Conservation (phyloP, 2,797 vertebrate genomes). For the Pteropus rufus region DNA sequence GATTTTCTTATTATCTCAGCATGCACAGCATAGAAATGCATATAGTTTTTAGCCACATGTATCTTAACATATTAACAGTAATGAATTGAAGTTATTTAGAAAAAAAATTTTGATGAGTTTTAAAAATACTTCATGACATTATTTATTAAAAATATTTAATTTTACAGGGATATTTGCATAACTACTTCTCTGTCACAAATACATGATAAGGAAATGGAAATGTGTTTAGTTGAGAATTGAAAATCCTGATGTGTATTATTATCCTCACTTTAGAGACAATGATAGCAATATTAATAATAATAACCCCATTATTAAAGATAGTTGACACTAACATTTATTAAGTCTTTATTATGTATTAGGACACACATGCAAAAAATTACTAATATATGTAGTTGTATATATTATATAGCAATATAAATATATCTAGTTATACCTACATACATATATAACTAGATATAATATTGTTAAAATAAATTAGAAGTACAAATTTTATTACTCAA, state of each 20-base stretch:
- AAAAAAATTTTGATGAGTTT: neutral
- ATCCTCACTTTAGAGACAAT: neutral
- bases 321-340: neutral
- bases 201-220: neutral
- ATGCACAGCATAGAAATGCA: constrained; percentile 67
- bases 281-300: neutral
- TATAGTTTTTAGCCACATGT: constrained; percentile 78
- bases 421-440: neutral
- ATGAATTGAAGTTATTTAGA: constrained; percentile 62
- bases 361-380: neutral
- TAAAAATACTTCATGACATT: neutral
- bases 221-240: neutral
- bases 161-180: neutral
- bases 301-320: neutral
- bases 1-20: constrained; percentile 81
- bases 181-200: neutral
- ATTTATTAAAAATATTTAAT: neutral
- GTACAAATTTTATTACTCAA: neutral
- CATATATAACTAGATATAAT: neutral
- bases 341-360: neutral
- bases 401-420: neutral
- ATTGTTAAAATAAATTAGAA: neutral
- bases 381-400: neutral
- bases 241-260: neutral
- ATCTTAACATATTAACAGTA: constrained; percentile 65